phyloP scores from a whole-genome alignment of 2,797 vertebrate species.

The Sebastes jordani region DNA sequence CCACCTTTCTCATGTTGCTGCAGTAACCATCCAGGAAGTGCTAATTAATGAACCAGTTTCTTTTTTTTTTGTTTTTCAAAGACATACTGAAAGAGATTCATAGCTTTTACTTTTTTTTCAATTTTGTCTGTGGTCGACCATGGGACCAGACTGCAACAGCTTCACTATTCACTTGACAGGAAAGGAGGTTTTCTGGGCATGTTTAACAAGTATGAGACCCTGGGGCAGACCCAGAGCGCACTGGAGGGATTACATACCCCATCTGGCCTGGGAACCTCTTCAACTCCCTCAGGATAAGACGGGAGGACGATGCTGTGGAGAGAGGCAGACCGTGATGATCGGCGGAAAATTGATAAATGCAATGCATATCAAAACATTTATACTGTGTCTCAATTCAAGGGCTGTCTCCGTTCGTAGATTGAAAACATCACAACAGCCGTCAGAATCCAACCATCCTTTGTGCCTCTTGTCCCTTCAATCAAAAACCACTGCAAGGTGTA shows the following conservation, averaged over 20 bases:
- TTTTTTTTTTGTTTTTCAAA: not conserved
- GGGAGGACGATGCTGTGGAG: not conserved
- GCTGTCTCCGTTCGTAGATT: not conserved
- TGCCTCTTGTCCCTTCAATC: not conserved
- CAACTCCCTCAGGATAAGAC: not conserved
- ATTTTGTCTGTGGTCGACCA: not conserved
- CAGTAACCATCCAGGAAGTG: not conserved
- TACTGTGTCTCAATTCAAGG: not conserved
- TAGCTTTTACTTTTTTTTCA: not conserved
- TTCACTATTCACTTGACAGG: not conserved
- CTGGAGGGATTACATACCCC: too few relatives aligned
- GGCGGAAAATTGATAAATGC: not conserved
- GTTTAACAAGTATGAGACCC: not conserved
- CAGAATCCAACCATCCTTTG: too few relatives aligned
- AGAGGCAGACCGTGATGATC: not conserved
- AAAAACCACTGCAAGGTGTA: not conserved
- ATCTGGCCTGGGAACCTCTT: not conserved
- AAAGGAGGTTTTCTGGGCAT: not conserved
- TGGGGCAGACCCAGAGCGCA: too few relatives aligned
- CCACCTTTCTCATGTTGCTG: constrained; percentile 3
- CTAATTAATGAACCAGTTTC: constrained; percentile 2
- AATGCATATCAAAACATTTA: not conserved
- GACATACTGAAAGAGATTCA: not conserved
- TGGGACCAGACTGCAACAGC: not conserved
- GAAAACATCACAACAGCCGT: not conserved